Base-by-base conservation (phyloP, 2,113 vertebrate genomes). In the Pachyramphus minor region DNA sequence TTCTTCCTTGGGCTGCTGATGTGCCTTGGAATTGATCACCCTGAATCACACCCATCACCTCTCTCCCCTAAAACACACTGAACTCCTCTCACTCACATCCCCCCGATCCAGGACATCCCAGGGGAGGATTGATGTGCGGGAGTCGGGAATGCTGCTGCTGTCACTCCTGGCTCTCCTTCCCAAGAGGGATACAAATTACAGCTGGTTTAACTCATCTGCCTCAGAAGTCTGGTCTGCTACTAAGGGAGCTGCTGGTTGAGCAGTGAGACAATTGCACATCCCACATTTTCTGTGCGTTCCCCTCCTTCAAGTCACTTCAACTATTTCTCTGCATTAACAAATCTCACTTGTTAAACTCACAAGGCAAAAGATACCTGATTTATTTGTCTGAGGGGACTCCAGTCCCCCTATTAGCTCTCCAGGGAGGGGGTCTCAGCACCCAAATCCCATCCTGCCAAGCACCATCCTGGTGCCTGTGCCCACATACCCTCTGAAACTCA, bases 181-280 rank as follows among this genome's bases (percentile, higher is more conserved):
- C 88, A 10, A 39, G 71, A 86, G 74, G 74, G 67, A 83, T 7
- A 55, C 30, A 17, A 25, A 35, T 19, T 28, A 41, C 91, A 93
- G 86, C 83, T 96, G 96, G 37, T 94, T 90, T 55, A 87, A 69
- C 86, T 95, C 50, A 83, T 87, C 80, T 84, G 67, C 22, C 79
- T 93, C 87, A 9, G 5, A 71, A 89, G 74, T 76, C 55, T 45
- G 37, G 27, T 67, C 71, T 91, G 90, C 93, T 92, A 8, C 87
- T 84, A 53, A 58, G 69, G 6, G 52, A 95, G 95, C 92, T 93
- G 92, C 83, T 75, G 33, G n/a, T 37, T 35, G 12, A 83, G 63
- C 80, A 87, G 50, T 1, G 19, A 62, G 62, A 82, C 67, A 33
- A 27, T 27, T 17, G 22, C 60, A 42, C 63, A 76, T 39, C 81